Evolutionary conservation across 2,113 vertebrate genomes (phyloP).

Genomic region (Chiloscyllium plagiosum): DNA sequence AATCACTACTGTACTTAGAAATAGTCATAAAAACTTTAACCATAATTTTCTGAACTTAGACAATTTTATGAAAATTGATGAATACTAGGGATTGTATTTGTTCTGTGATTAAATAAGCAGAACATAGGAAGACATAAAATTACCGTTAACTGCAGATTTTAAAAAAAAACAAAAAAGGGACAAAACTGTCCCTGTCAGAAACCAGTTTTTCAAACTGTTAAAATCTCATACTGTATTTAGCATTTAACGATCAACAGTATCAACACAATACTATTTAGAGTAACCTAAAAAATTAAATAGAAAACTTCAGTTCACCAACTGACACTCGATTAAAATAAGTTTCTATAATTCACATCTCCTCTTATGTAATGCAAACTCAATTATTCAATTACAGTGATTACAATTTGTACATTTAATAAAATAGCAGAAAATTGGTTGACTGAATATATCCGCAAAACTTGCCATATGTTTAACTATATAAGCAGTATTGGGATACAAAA

Average conservation of each 20-base stretch:
- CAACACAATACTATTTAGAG: conserved; percentile 25
- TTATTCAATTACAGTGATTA: conserved; percentile 35
- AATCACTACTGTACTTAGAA: conserved; percentile 52
- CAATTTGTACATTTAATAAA: conserved; percentile 29
- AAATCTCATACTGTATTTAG: conserved; percentile 37
- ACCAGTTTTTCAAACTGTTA: conserved; percentile 41
- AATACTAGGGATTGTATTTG: conserved; percentile 52
- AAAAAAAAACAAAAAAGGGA: conserved; percentile 46
- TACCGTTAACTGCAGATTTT: conserved; percentile 39
- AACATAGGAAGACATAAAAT: conserved; percentile 55
- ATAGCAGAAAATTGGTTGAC: conserved; percentile 26
- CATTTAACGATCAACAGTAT: conserved; percentile 32
- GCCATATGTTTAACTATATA: neutral
- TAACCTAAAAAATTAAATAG: conserved; percentile 32
- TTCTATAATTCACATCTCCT: conserved; percentile 33
- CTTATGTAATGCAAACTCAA: conserved; percentile 29
- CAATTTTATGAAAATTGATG: conserved; percentile 48
- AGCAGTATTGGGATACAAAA: neutral
- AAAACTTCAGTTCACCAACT: conserved; percentile 31
- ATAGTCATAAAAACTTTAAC: conserved; percentile 58
- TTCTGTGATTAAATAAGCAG: conserved; percentile 48
- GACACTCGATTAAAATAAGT: conserved; percentile 30
- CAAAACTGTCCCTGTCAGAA: conserved; percentile 45
- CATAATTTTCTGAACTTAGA: conserved; percentile 49
- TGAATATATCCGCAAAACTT: neutral